Base-by-base conservation (phyloP, 2,797 vertebrate species). In the Erithacus rubecula region DNA sequence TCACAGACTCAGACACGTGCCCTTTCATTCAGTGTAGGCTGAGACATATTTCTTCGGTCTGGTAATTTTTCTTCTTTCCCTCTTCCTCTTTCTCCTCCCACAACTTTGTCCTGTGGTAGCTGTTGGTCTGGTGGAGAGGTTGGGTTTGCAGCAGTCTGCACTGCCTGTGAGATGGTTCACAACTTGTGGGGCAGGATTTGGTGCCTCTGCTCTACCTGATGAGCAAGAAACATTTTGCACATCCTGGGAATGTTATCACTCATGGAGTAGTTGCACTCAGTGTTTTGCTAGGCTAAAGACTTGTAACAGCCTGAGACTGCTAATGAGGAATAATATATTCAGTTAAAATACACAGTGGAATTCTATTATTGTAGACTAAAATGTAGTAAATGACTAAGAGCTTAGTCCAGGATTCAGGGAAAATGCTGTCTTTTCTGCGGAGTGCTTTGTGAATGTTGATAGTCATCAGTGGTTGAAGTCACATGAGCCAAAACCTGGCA, bases 341-440 rank as follows among this genome's bases (percentile, higher is more conserved):
- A 64, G 74, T 56, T 93, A 82, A 93, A 94, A 94, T 77, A 91
- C 65, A 41, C 21, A 34, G 78, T 85, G 71, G 89, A 91, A 80
- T 92, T 90, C 75, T 22, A 9, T 64, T 95, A 58, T 65, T 78
- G 68, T 89, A 87, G 67, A 30, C 81, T 84, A 89, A 80, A 87
- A 65, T 71, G 49, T 83, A 82, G 47, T 86, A 78, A 75, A 55
- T 32, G 21, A 85, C 19, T 3, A 10, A 89, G 79, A 90, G 56
- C 89, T 95, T 85, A 92, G 59, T 26, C 20, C 37, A 15, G 41
- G 41, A 69, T 87, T 71, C 27, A 13, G n/a, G 24, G 34, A 70
- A 68, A 51, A 56, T 24, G 30, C 41, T 94, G 52, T 23, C 18
- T 24, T 84, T 91, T 89, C 60, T 80, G 30, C 58, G 34, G 15